Conservation (phyloP, 2,888 invertebrate species). For the Idaea biselata region DNA sequence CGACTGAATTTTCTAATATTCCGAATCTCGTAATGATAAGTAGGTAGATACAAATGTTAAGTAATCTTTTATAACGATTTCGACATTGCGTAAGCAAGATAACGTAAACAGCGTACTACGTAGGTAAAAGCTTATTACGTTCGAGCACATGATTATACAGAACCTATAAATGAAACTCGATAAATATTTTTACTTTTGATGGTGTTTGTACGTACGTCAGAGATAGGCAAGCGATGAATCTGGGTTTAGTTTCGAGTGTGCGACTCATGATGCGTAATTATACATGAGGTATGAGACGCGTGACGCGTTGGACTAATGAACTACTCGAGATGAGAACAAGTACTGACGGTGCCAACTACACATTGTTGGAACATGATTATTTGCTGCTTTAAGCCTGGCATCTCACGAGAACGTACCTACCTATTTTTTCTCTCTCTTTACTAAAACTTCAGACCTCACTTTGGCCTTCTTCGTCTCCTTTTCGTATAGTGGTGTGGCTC, state of each 20-base stretch:
- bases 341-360: constrained; percentile 39
- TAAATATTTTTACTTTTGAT: constrained; percentile 55
- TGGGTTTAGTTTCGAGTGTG: constrained; percentile 63
- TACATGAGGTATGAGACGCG: constrained; percentile 57
- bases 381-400: constrained; percentile 44
- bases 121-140: constrained; percentile 57
- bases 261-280: constrained; percentile 53
- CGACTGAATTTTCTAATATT: no score
- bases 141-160: constrained; percentile 53
- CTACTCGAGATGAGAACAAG: constrained; percentile 21
- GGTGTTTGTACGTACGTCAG: constrained; percentile 59
- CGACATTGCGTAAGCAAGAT: constrained; percentile 30
- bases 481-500: no score
- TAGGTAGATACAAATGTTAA: neutral
- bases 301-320: constrained; percentile 42
- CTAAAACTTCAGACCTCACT: no score
- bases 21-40: neutral
- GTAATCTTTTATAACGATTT: neutral
- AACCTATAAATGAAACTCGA: constrained; percentile 58
- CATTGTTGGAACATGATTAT: constrained; percentile 49
- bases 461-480: no score
- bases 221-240: constrained; percentile 52
- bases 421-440: neutral
- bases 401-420: constrained; percentile 40
- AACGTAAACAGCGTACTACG: constrained; percentile 30